Percentiles rank a stretch among this genome's conserved stretches.
Evolutionary conservation across 2,113 vertebrate genomes (phyloP).

Genomic region (Aspiorhynchus laticeps): DNA sequence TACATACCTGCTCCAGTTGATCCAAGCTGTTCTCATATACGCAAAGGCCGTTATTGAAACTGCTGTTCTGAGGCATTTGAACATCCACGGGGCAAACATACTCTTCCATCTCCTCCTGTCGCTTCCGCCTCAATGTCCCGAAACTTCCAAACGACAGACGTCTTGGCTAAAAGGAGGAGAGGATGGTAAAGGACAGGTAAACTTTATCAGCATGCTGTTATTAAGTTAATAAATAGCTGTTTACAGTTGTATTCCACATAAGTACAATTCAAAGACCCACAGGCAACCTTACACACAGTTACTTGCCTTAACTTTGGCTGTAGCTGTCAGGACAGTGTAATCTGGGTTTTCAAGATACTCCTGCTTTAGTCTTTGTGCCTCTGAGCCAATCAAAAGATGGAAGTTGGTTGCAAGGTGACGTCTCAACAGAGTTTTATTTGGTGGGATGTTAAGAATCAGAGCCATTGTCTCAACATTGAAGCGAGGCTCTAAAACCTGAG

Average conservation of each 20-base stretch:
- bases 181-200: neutral
- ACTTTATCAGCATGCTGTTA: neutral
- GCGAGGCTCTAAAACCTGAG: slow-evolving; percentile 91
- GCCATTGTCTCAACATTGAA: slow-evolving; percentile 97
- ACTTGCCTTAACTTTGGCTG: slow-evolving; percentile 92
- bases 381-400: slow-evolving; percentile 89
- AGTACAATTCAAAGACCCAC: neutral
- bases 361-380: slow-evolving; percentile 89
- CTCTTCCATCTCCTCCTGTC: slow-evolving; percentile 89
- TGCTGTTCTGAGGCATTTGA: slow-evolving; percentile 80
- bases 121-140: slow-evolving; percentile 89
- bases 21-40: slow-evolving; percentile 85
- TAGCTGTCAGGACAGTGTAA: slow-evolving; percentile 89
- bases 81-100: slow-evolving; percentile 94
- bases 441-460: slow-evolving; percentile 93
- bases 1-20: slow-evolving; percentile 86
- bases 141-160: slow-evolving; percentile 90
- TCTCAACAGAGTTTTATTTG: slow-evolving; percentile 91
- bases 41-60: slow-evolving; percentile 75
- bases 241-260: neutral
- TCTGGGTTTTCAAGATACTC: slow-evolving; percentile 91
- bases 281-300: neutral
- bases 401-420: slow-evolving; percentile 96
- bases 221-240: neutral
- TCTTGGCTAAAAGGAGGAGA: slow-evolving; percentile 79